Conservation (phyloP, 64 coral and sea anemone species). For the Montipora efflorescens region DNA sequence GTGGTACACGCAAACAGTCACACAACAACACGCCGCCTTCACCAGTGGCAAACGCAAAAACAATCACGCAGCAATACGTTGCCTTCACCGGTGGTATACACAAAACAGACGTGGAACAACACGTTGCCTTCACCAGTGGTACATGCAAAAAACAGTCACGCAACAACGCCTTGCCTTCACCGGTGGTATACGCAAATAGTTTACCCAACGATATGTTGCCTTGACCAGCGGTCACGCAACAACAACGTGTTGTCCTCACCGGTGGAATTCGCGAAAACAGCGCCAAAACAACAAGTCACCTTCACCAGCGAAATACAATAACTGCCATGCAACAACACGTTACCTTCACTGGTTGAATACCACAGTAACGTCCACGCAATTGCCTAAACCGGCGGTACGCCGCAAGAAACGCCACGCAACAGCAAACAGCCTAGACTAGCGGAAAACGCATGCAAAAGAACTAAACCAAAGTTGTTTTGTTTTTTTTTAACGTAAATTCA, state of each 20-base stretch:
- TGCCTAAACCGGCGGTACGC: not conserved
- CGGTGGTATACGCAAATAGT: not conserved
- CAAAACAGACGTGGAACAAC: not conserved
- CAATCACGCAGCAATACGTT: not conserved
- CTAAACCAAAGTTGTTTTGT: not conserved
- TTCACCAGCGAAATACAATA: no score
- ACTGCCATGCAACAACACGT: no score
- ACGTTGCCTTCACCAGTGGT: not conserved
- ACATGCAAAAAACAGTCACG: not conserved
- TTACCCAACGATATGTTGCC: not conserved
- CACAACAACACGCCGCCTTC: not conserved
- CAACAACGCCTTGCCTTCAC: slow-evolving; percentile 21
- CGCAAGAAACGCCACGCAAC: not conserved
- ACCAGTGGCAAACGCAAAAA: not conserved
- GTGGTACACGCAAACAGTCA: not conserved
- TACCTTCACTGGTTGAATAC: no score
- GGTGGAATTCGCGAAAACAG: no score
- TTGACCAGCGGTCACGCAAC: not conserved
- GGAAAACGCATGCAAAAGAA: not conserved
- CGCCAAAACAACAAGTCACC: no score
- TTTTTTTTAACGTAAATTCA: not conserved
- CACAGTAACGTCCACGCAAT: not conserved
- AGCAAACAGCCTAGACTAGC: not conserved
- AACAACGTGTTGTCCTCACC: not conserved
- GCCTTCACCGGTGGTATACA: not conserved